These are phyloP conservation scores for Cylindroiulus punctatus DNA, from an alignment of 2,888 invertebrate genomes.

Conservation along the genomic window DNA sequence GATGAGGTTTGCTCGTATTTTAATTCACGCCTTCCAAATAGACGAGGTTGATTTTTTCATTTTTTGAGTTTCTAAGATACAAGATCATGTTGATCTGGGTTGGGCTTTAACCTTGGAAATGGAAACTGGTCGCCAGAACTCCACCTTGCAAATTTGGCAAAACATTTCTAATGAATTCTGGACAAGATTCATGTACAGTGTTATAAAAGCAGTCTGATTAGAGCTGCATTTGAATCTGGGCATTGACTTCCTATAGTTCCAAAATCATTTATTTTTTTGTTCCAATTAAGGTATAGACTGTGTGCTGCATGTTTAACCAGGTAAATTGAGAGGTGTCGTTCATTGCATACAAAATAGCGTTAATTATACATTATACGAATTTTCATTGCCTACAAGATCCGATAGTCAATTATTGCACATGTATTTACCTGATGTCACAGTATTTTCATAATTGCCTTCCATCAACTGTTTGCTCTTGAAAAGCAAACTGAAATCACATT, in stretches of 20 bases:
- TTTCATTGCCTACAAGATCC: too few relatives aligned
- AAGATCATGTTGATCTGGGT: background rate
- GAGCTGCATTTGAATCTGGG: background rate
- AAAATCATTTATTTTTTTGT: background rate
- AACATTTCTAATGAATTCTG: background rate
- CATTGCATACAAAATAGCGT: too few relatives aligned
- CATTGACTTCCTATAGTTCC: background rate
- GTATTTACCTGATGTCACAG: too few relatives aligned
- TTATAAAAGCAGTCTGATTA: background rate
- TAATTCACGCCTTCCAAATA: slow-evolving; percentile 8
- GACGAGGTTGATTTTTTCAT: background rate
- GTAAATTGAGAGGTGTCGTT: too few relatives aligned
- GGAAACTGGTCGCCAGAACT: slow-evolving; percentile 9
- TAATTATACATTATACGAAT: too few relatives aligned
- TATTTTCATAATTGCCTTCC: too few relatives aligned
- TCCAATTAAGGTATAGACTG: background rate
- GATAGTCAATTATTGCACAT: too few relatives aligned
- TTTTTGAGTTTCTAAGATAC: background rate
- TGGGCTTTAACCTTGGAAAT: slow-evolving; percentile 18
- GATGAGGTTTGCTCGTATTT: slow-evolving; percentile 18
- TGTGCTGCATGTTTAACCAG: too few relatives aligned
- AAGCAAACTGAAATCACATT: too few relatives aligned
- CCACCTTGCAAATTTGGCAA: background rate
- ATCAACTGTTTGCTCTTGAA: too few relatives aligned
- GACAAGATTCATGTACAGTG: background rate